Base-by-base conservation (phyloP, 2,797 vertebrate genomes). In the Mormyrops boulengeri region DNA sequence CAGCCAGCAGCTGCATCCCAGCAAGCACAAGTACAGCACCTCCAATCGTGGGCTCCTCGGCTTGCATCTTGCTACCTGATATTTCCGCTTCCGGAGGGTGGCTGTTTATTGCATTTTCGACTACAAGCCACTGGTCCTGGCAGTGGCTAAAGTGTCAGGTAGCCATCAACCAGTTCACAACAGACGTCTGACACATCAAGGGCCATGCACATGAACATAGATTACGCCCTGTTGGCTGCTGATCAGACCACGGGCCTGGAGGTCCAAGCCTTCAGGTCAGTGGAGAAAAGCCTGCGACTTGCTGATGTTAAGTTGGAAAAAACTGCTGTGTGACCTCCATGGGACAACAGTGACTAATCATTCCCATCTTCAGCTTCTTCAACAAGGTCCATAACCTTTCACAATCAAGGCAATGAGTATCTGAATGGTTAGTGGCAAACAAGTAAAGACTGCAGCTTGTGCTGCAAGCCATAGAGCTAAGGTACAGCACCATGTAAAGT, bases 151-250 rank as follows among this genome's bases (percentile, higher is more conserved):
- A 38, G 14, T 57, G 22, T 50, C 88, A 4, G 88, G 49, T 2
- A 26, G 62, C 2, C 66, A 88, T 38, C 66, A 17, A 1, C 30
- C 30, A 73, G 12, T 38, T 38, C 30, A 88, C 55, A 8, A 88
- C 87, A 1, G 89, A 85, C 89, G 85, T 88, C 17, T 53, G 17
- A 8, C 82, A 89, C 52, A 11, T 89, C 9, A 38, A 53, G 14
- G 30, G 7, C 66, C 11, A 87, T 88, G 8, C 77, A 85, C 14
- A 44, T 90, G 3, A 87, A 44, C 4, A 6, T 88, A 6, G 87
- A 85, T 30, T 85, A 69, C 1, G 1, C 53, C 11, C 8, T 3
- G 12, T 53, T 88, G 77, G 77, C 80, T 49, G 57, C 44, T 2
- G 86, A 77, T 6, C 11, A 49, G n/a, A 5, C 30, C 17, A 44